Conservation (phyloP, 2,113 vertebrate species). For the Thryonomys swinderianus region DNA sequence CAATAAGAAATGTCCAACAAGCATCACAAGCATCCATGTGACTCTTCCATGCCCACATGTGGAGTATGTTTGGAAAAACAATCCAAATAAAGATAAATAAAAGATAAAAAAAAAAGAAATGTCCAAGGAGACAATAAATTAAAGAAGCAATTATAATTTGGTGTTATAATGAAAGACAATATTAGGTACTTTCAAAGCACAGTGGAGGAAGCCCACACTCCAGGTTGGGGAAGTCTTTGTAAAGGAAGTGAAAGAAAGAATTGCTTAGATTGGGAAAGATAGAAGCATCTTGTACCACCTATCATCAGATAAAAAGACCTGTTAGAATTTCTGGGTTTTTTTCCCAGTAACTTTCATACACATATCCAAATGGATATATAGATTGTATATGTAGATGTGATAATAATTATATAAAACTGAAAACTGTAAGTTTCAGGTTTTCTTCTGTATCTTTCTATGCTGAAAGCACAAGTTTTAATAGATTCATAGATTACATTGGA, state of each 20-base stretch:
- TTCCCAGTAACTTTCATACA: neutral
- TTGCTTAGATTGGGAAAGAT: neutral
- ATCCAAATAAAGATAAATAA: too few species aligned
- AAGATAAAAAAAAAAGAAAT: neutral
- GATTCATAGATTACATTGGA: neutral
- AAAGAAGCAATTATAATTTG: neutral
- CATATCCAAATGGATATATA: neutral
- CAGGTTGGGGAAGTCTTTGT: neutral
- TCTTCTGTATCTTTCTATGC: neutral
- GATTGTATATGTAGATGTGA: neutral
- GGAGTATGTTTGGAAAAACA: too few species aligned
- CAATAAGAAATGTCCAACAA: neutral
- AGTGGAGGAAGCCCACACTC: neutral
- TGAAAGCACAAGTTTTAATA: conserved; percentile 8
- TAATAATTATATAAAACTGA: neutral
- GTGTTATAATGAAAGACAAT: neutral
- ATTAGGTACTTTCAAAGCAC: neutral
- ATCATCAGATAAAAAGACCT: neutral
- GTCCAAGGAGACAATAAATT: neutral
- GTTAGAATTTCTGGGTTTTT: conserved; percentile 15
- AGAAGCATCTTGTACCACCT: neutral
- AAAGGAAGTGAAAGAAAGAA: conserved; percentile 28
- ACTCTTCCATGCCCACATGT: too few species aligned
- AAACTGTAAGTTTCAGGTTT: neutral
- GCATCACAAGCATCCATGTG: too few species aligned